Base-by-base conservation (phyloP, 2,797 vertebrate genomes). In the Meriones psammophilus region DNA sequence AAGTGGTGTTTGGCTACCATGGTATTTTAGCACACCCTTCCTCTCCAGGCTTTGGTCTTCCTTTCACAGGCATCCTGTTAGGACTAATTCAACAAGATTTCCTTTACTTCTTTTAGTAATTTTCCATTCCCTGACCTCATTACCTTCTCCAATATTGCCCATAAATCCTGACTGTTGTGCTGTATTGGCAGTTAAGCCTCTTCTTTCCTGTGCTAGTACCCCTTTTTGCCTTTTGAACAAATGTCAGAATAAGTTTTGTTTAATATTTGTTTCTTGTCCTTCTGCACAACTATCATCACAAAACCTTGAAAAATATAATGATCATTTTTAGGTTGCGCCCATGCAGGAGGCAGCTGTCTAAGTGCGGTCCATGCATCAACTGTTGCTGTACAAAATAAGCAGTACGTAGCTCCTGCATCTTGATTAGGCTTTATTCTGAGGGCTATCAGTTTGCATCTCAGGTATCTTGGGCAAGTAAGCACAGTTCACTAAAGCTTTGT, bases 171-270 rank as follows among this genome's bases (percentile, higher is more conserved):
- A 14, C 64, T 83, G 13, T 78, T 9, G 69, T 58, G 6, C 24
- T 69, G 17, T 88, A 50, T 76, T 87, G 62, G 18, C 36, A 84
- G 15, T 78, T 77, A 58, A 89, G 62, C 5, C 50, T 71, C n/a
- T 89, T 83, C 22, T 89, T 8, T 5, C 5, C 26, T 77, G 8
- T 42, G 58, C 3, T 33, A 81, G 3, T 26, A 60, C 14, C 14
- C 9, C 36, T 71, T 73, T 50, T 50, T 50, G 50, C 50, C 8
- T 50, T 91, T 89, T 66, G 79, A 96, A 88, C 71, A 79, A 77
- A 50, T 39, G 24, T 94, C 30, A 77, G 36, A 80, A 92, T 79
- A 78, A 94, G 73, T 92, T 91, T 89, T 89, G 26, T 84, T 56
- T 88, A 62, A 74, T 56, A 90, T 28, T 28, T 73, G 6, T 94